A percentile compares a stretch with the other conserved stretches of the same genome.
phyloP scores from a whole-genome alignment of 2,113 vertebrate genomes.

The Bubo bubo region DNA sequence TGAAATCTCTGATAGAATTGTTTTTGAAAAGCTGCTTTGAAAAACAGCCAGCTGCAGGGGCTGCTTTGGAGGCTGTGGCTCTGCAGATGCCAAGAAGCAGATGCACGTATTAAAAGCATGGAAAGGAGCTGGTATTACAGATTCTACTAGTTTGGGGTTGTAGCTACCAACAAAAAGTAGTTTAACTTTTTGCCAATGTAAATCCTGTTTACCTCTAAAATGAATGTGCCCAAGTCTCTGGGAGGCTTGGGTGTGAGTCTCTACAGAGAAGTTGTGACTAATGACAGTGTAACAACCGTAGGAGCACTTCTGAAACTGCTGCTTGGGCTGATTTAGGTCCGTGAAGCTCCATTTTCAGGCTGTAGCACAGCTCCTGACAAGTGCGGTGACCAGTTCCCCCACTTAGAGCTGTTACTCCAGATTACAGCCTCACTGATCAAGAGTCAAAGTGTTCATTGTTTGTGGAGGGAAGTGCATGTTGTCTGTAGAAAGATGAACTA shows the following conservation, averaged over 20 bases:
- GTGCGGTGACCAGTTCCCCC: not conserved
- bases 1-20: not conserved
- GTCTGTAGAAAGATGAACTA: not conserved
- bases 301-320: not conserved
- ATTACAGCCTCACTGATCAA: not conserved
- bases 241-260: not conserved
- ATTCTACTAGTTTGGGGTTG: not conserved
- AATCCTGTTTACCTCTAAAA: not conserved
- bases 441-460: not conserved
- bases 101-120: not conserved
- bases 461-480: not conserved
- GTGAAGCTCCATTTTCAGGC: not conserved
- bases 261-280: not conserved
- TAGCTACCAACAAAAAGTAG: not conserved
- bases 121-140: not conserved
- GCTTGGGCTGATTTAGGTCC: not conserved
- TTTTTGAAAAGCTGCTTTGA: constrained; percentile 1
- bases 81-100: not conserved
- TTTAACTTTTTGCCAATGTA: not conserved
- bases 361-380: not conserved
- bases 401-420: not conserved
- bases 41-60: not conserved
- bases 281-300: not conserved
- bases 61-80: not conserved
- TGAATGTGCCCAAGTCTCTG: accelerated